phyloP scores from a whole-genome alignment of 2,797 vertebrate species.

The Eospalax fontanierii region DNA sequence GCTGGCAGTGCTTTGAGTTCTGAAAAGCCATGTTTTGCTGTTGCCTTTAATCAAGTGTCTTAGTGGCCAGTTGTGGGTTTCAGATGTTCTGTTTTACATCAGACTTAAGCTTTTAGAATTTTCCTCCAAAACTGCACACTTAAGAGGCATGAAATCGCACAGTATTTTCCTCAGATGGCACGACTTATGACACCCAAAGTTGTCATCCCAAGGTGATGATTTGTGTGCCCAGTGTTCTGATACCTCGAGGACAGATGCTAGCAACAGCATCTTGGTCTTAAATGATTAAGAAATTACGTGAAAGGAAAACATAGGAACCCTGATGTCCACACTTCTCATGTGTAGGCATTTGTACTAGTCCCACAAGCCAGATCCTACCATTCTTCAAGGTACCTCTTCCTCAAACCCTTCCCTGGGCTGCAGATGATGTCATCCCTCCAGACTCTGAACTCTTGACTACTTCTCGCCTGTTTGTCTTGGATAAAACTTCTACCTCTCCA shows the following conservation, averaged over 20 bases:
- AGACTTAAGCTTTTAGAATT: not conserved
- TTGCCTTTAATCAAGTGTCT: not conserved
- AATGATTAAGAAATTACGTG: not conserved
- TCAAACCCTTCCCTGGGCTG: not conserved
- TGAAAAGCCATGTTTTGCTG: not conserved
- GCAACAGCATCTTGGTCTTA: not conserved
- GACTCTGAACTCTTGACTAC: not conserved
- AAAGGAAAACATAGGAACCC: not conserved
- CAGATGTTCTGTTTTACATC: not conserved
- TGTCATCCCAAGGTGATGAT: not conserved
- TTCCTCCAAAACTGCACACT: slow-evolving; percentile 34
- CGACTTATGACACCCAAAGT: not conserved
- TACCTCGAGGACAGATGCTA: not conserved
- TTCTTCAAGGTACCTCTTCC: not conserved
- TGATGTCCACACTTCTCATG: not conserved
- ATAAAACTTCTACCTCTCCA: not conserved
- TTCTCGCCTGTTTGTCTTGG: not conserved
- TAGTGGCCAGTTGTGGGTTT: not conserved
- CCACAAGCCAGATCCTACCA: not conserved
- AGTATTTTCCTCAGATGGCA: not conserved
- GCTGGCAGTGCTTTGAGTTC: not conserved
- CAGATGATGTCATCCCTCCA: not conserved
- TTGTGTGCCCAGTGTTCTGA: not conserved
- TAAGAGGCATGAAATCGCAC: not conserved
- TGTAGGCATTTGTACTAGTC: not conserved